These are phyloP conservation scores for Bungarus multicinctus DNA, from an alignment of 2,113 vertebrate genomes.

Conservation along the genomic window DNA sequence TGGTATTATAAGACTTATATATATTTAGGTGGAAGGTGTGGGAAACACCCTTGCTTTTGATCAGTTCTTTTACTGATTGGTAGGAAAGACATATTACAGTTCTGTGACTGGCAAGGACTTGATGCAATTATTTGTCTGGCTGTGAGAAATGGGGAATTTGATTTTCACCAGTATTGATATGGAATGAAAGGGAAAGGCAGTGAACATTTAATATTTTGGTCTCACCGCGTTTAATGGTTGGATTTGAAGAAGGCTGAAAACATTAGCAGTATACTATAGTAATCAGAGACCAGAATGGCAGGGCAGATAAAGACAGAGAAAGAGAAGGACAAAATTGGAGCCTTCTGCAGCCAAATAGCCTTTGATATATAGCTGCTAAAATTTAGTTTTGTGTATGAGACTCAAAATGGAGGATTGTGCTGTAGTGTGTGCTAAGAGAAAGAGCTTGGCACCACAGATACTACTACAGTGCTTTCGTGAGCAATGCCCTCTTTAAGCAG, in stretches of 20 bases:
- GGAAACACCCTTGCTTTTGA: neutral
- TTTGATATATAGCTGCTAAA: constrained; percentile 51
- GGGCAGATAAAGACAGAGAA: neutral
- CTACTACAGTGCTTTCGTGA: constrained; percentile 41
- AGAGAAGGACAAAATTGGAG: constrained; percentile 24
- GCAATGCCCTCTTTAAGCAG: neutral
- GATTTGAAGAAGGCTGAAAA: constrained; percentile 13
- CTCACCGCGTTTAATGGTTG: neutral
- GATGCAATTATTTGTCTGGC: constrained; percentile 25
- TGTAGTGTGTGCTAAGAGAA: constrained; percentile 48
- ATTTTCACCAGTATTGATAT: constrained; percentile 51
- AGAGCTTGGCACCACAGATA: constrained; percentile 59
- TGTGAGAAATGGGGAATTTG: constrained; percentile 48
- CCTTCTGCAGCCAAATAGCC: constrained; percentile 38
- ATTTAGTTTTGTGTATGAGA: constrained; percentile 54
- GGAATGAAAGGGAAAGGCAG: constrained; percentile 16
- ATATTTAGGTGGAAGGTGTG: neutral
- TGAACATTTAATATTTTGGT: constrained; percentile 11
- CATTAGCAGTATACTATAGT: neutral
- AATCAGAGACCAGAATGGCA: neutral
- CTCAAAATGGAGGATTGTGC: constrained; percentile 69
- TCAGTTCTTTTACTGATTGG: neutral
- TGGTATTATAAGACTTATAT: neutral
- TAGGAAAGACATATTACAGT: neutral
- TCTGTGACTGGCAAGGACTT: constrained; percentile 20